These are phyloP conservation scores for Parazoanthus atlanticus DNA, from an alignment of 92 coral and sea anemone species.

Conservation along the genomic window DNA sequence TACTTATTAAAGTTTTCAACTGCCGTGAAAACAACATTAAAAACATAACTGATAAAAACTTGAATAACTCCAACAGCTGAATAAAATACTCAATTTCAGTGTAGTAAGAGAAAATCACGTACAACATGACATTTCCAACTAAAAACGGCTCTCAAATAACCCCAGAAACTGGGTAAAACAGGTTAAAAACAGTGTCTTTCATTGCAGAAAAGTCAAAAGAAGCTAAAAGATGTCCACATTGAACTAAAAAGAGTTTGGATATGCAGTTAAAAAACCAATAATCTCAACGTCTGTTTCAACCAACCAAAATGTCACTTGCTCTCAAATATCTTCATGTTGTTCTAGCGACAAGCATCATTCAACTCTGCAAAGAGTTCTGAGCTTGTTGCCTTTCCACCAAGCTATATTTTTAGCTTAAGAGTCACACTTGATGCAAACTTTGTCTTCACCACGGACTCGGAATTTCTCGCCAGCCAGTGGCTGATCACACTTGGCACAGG, in stretches of 20 bases:
- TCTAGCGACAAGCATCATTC: background rate
- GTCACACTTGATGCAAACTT: slow-evolving; percentile 83
- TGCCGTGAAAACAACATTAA: background rate
- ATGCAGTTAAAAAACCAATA: background rate
- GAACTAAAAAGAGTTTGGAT: background rate
- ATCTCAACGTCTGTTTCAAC: background rate
- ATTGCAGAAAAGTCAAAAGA: background rate
- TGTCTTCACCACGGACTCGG: slow-evolving; percentile 73
- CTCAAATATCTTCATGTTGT: background rate
- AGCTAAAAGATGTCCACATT: background rate
- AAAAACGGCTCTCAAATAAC: background rate
- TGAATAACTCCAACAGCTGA: background rate
- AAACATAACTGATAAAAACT: background rate
- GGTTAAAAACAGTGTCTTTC: background rate
- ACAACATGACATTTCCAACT: background rate
- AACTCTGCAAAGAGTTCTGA: background rate
- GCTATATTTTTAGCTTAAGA: background rate
- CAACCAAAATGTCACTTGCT: background rate
- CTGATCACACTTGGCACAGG: slow-evolving; percentile 80
- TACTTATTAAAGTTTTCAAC: background rate
- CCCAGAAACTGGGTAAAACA: background rate
- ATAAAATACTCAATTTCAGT: background rate
- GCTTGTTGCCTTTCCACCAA: no score
- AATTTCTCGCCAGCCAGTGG: slow-evolving; percentile 94
- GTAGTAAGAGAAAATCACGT: background rate